Conservation (phyloP, 2,113 vertebrate species). For the Gopherus evgoodei region DNA sequence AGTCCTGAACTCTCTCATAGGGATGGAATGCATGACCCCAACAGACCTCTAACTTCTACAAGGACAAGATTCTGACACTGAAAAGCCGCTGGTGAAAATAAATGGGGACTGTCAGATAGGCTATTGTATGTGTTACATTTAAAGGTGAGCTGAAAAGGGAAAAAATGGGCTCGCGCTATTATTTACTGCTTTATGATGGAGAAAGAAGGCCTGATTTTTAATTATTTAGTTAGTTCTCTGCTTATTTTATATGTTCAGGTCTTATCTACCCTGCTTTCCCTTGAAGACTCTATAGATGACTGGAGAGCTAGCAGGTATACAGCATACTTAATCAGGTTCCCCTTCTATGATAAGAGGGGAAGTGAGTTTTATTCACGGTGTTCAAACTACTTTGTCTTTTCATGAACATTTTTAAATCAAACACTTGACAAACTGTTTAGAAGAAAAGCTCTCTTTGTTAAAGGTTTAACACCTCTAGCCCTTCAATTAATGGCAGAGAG, state of each 20-base stretch:
- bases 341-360: not conserved
- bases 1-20: not conserved
- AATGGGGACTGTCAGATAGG: not conserved
- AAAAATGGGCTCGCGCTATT: not conserved
- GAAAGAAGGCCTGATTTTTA: not conserved
- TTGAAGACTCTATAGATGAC: not conserved
- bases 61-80: not conserved
- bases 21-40: not conserved
- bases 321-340: not conserved
- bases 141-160: not conserved
- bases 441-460: not conserved
- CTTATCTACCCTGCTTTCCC: not conserved
- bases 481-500: not conserved
- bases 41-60: not conserved
- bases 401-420: not conserved
- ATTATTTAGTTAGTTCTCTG: not conserved
- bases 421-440: not conserved
- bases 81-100: not conserved
- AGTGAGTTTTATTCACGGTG: not conserved
- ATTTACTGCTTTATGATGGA: not conserved
- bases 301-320: not conserved
- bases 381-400: not conserved
- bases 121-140: not conserved
- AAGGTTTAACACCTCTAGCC: not conserved
- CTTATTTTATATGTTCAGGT: not conserved